Conservation (phyloP, 2,113 vertebrate species). For the Lathamus discolor region DNA sequence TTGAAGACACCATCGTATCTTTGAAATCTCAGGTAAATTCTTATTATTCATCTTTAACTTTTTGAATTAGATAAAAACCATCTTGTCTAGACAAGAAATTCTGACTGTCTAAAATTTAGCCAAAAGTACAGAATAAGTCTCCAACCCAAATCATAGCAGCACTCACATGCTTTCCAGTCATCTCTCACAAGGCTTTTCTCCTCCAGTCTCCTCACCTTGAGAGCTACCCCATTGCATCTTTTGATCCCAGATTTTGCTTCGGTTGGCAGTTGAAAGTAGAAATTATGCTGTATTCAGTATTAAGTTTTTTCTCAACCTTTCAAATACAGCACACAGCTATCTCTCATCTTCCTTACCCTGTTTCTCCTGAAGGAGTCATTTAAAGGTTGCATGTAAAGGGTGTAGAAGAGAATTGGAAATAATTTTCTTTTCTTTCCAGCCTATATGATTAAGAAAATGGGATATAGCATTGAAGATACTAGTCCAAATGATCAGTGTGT, state of each 20-base stretch:
- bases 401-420: not conserved
- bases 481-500: not conserved
- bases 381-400: not conserved
- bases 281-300: not conserved
- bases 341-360: not conserved
- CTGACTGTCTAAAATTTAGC: not conserved
- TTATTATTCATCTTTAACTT: not conserved
- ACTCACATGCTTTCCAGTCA: not conserved
- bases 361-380: not conserved
- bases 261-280: not conserved
- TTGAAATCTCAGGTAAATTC: constrained; percentile 91
- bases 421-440: not conserved
- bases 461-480: not conserved
- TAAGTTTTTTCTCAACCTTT: not conserved
- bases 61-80: not conserved
- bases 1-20: constrained; percentile 93
- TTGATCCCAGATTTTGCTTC: not conserved
- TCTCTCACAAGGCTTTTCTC: not conserved
- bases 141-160: not conserved
- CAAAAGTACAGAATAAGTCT: not conserved
- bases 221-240: not conserved
- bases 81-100: not conserved
- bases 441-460: not conserved
- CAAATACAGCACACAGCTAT: not conserved
- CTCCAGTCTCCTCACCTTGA: not conserved